Conservation (phyloP, 2,888 invertebrate species). For the Troilus luridus region DNA sequence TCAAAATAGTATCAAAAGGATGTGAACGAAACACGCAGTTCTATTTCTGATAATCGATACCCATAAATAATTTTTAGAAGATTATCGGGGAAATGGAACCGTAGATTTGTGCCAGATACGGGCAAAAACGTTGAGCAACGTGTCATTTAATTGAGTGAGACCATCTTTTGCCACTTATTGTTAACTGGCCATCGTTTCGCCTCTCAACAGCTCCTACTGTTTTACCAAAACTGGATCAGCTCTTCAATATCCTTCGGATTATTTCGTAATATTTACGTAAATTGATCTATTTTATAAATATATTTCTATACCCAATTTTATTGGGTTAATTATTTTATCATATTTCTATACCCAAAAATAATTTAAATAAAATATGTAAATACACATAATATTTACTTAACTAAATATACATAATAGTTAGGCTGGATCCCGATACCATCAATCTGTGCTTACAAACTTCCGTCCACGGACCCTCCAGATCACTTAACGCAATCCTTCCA, state of each 20-base stretch:
- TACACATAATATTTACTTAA: too few species aligned
- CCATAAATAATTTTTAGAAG: background rate
- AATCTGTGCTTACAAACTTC: too few species aligned
- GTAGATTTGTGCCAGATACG: background rate
- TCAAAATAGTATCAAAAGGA: background rate
- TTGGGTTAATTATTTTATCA: too few species aligned
- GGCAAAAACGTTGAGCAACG: background rate
- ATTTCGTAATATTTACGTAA: background rate
- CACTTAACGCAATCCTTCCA: too few species aligned
- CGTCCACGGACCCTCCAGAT: too few species aligned
- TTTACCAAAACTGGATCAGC: background rate
- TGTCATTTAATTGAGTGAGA: background rate
- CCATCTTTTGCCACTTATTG: background rate
- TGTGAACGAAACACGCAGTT: background rate
- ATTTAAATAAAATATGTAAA: too few species aligned
- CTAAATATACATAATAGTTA: too few species aligned
- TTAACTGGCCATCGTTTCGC: background rate
- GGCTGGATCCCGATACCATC: too few species aligned
- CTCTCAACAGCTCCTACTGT: background rate
- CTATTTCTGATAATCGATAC: background rate
- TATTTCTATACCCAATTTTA: too few species aligned
- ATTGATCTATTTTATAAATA: too few species aligned
- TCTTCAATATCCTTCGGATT: background rate
- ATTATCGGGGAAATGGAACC: background rate
- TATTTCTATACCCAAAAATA: too few species aligned